Conservation (phyloP, 2,113 vertebrate species). For the Bombycilla garrulus region DNA sequence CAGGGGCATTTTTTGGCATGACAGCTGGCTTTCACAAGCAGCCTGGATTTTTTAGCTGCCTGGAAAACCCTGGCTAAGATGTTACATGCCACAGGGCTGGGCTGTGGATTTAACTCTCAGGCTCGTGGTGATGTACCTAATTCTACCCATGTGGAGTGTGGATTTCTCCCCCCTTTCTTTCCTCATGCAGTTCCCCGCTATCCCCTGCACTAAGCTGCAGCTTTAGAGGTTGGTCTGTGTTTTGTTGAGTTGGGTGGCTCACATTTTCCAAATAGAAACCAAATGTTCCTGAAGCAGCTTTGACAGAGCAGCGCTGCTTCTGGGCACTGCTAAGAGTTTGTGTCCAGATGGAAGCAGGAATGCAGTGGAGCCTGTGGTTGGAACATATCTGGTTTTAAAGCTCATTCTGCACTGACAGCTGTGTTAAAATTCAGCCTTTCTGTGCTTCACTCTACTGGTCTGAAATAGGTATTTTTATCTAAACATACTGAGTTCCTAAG, state of each 20-base stretch:
- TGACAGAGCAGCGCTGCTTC: not conserved
- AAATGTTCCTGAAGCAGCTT: not conserved
- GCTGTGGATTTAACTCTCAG: not conserved
- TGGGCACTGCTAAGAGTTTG: not conserved
- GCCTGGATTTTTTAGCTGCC: not conserved
- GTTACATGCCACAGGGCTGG: not conserved
- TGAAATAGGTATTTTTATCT: not conserved
- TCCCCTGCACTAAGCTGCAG: not conserved
- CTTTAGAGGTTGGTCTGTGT: not conserved
- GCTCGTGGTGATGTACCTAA: not conserved
- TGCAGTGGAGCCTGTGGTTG: not conserved
- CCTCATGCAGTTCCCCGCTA: not conserved
- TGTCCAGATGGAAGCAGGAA: not conserved
- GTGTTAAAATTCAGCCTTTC: not conserved
- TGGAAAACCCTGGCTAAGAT: not conserved
- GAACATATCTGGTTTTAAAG: not conserved
- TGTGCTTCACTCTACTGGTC: not conserved
- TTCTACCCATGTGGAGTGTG: not conserved
- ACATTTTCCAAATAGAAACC: not conserved
- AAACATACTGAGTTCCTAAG: not conserved
- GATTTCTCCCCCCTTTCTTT: not conserved
- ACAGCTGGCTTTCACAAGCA: not conserved
- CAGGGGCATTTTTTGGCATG: not conserved
- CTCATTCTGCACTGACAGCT: not conserved
- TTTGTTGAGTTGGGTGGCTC: not conserved